phyloP scores from a whole-genome alignment of 2,113 vertebrate species.

The Progne subis region DNA sequence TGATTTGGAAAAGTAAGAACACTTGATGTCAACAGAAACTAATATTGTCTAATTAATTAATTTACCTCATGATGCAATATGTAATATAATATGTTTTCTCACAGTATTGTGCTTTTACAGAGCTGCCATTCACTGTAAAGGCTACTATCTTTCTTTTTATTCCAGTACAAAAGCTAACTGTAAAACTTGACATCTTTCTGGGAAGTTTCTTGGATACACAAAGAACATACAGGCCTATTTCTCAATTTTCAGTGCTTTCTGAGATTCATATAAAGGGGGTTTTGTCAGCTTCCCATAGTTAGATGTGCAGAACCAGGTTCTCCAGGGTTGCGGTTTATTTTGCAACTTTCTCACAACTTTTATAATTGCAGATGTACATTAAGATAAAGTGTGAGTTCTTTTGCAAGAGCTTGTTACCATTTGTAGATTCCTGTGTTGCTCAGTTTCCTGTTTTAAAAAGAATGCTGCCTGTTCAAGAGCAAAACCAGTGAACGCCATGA shows the following conservation, averaged over 20 bases:
- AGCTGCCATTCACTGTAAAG: slow-evolving; percentile 53
- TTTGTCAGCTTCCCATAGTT: slow-evolving; percentile 49
- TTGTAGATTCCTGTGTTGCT: neutral
- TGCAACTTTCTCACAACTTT: slow-evolving; percentile 20
- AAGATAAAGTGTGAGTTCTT: neutral
- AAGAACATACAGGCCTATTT: slow-evolving; percentile 33
- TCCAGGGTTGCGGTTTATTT: neutral
- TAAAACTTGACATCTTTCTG: slow-evolving; percentile 70
- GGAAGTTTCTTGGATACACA: slow-evolving; percentile 63
- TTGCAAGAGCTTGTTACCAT: neutral
- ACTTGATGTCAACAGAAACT: slow-evolving; percentile 58
- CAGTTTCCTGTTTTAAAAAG: neutral
- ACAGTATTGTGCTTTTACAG: slow-evolving; percentile 19
- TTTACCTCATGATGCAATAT: slow-evolving; percentile 42
- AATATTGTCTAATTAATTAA: slow-evolving; percentile 65
- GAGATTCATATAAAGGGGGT: slow-evolving; percentile 47
- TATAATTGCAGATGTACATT: slow-evolving; percentile 8
- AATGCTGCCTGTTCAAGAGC: neutral
- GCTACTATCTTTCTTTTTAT: slow-evolving; percentile 66
- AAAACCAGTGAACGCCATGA: neutral
- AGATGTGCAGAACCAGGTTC: slow-evolving; percentile 45
- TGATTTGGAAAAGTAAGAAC: slow-evolving; percentile 52
- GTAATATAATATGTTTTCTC: slow-evolving; percentile 61
- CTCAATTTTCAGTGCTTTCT: slow-evolving; percentile 45
- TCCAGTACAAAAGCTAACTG: slow-evolving; percentile 68